Base-by-base conservation (phyloP, 2,888 invertebrate species). In the Phlogophora meticulosa region DNA sequence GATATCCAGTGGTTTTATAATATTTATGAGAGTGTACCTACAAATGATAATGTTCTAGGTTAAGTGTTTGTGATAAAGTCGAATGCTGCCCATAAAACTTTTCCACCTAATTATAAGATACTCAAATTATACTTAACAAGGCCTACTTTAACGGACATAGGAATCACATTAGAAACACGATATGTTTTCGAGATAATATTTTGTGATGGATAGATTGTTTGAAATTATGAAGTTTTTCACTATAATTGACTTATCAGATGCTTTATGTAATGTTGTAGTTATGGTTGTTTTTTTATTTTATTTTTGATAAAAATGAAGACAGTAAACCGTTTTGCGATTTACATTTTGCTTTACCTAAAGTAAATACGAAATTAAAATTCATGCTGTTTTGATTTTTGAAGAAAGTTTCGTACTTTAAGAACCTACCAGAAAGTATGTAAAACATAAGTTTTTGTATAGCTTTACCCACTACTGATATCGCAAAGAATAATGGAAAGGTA, bases 91-190 rank as follows among this genome's bases (percentile, higher is more conserved):
- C 34, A 56, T 46, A 43, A 38, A 62, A 62, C 49, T 22, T 74
- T 57, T 70, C 52, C 57, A 53, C 48, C 22, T 49, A 40, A 60
- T 53, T 59, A 38, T 45, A 42, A 63, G 65, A 51, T 64, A 67
- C 43, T 52, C 24, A 42, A 68, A 60, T 49, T 62, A 43, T 42
- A 42, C 13, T 60, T 71, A 38, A 59, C 67, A 72, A 72, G 36
- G 42, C 58, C 58, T 67, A 61, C 56, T 80, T 69, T 48, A 49
- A 9, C 22, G 5, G 17, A 80, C 78, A 80, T 43, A 78, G 45
- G 15, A 72, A 76, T 59, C 40, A 69, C 80, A 80, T 80, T 80
- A 80, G 61, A 67, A 57, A 48, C 53, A 57, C 51, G 77, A 69
- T 73, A 45, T 49, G 43, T 64, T 73, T 56, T 36, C 24, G 46